Conservation (phyloP, 2,888 invertebrate species). For the Phortica magna region DNA sequence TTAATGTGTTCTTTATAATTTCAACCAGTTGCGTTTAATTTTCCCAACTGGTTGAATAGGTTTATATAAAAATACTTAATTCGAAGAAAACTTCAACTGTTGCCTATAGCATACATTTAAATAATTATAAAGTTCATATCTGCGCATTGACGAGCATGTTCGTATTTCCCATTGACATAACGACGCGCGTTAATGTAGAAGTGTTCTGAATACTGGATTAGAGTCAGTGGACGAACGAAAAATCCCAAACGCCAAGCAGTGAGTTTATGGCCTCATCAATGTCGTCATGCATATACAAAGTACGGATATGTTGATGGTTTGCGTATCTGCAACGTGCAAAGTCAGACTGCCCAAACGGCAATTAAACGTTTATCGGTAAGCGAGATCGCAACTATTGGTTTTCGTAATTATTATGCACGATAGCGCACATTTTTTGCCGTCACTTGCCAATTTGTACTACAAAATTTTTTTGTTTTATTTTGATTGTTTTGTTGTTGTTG, state of each 20-base stretch:
- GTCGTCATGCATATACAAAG: conserved; percentile 7
- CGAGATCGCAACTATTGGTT: neutral
- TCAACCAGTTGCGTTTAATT: too few relatives aligned
- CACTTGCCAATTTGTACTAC: conserved; percentile 11
- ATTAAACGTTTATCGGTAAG: conserved; percentile 3
- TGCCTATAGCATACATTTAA: neutral
- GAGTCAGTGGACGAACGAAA: neutral
- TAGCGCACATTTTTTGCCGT: neutral
- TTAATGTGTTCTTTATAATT: too few relatives aligned
- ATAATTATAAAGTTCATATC: neutral
- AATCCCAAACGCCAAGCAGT: neutral
- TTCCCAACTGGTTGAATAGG: too few relatives aligned
- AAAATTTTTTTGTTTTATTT: neutral
- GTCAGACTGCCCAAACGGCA: neutral
- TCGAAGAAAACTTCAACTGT: too few relatives aligned
- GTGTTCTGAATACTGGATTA: neutral
- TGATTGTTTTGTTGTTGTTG: neutral
- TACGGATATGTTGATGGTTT: conserved; percentile 17
- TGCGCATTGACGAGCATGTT: neutral
- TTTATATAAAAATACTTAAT: too few relatives aligned
- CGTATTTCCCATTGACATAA: conserved; percentile 6
- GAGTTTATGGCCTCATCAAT: conserved; percentile 19
- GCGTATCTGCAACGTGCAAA: neutral
- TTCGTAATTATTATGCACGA: conserved; percentile 20
- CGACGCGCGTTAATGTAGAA: neutral